A percentile compares a stretch with the other conserved stretches of the same genome.
These are phyloP conservation scores for Gopherus flavomarginatus DNA, from an alignment of 2,113 vertebrate genomes.

Conservation along the genomic window DNA sequence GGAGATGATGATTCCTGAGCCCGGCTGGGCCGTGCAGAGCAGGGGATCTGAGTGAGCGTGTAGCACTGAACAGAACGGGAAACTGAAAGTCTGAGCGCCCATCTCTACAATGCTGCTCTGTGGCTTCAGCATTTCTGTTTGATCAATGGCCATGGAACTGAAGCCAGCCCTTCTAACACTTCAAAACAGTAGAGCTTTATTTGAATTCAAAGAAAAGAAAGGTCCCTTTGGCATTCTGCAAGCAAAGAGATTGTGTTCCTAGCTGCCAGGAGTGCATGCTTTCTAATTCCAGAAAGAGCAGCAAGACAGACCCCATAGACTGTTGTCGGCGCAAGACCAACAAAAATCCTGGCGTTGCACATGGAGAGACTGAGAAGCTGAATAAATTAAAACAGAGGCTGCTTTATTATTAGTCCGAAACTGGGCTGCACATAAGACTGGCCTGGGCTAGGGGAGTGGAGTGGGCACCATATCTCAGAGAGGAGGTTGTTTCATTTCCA, in stretches of 20 bases:
- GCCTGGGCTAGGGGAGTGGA: not conserved
- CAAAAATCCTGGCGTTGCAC: slow-evolving; percentile 72
- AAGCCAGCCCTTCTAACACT: slow-evolving; percentile 20
- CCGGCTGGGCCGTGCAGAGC: not conserved
- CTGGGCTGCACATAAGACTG: slow-evolving; percentile 59
- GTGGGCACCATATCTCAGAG: not conserved
- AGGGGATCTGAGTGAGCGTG: not conserved
- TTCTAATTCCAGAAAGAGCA: slow-evolving; percentile 85
- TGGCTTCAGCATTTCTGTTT: slow-evolving; percentile 29
- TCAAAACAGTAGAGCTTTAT: slow-evolving; percentile 72
- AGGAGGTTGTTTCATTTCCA: not conserved
- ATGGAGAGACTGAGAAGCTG: slow-evolving; percentile 71
- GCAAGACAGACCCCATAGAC: slow-evolving; percentile 76
- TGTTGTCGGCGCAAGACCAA: slow-evolving; percentile 43
- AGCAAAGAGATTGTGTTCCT: slow-evolving; percentile 75
- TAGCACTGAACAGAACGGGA: not conserved
- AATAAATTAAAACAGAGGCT: slow-evolving; percentile 72
- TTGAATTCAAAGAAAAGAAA: slow-evolving; percentile 66
- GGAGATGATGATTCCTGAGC: not conserved
- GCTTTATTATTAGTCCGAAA: slow-evolving; percentile 73
- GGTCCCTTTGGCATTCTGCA: slow-evolving; percentile 73
- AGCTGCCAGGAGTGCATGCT: slow-evolving; percentile 81
- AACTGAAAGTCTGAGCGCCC: not conserved
- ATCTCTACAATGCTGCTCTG: not conserved
- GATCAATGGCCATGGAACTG: slow-evolving; percentile 45